Conservation (phyloP, 2,888 invertebrate genomes). For the Rhaphigaster nebulosa region DNA sequence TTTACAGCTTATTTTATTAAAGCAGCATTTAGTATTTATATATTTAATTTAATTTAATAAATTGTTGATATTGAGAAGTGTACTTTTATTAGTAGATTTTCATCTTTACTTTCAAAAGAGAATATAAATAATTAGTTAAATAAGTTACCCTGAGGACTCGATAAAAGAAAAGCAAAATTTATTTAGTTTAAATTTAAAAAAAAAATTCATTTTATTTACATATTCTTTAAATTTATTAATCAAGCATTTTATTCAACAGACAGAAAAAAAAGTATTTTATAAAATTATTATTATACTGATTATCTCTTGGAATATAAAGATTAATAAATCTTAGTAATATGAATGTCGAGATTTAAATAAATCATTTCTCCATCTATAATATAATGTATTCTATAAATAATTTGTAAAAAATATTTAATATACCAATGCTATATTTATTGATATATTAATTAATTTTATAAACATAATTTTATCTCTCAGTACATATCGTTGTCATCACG, state of each 20-base stretch:
- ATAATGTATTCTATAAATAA: not conserved
- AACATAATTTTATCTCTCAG: not conserved
- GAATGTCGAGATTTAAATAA: not conserved
- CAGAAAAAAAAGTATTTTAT: not conserved
- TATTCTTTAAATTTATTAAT: not conserved
- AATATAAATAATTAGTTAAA: not conserved
- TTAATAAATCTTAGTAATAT: not conserved
- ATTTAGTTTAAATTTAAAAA: not conserved
- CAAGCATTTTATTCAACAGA: not conserved
- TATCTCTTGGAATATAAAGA: not conserved
- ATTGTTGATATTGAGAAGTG: not conserved
- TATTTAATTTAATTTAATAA: not conserved
- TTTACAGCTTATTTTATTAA: not conserved
- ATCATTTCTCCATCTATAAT: not conserved
- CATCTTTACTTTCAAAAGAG: not conserved
- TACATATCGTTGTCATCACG: too few relatives aligned
- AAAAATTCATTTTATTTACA: not conserved
- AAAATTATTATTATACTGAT: not conserved
- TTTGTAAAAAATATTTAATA: not conserved
- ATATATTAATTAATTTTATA: not conserved
- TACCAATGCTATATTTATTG: not conserved
- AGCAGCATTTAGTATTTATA: not conserved
- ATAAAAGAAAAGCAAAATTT: not conserved
- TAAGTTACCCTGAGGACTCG: slow-evolving; percentile 7
- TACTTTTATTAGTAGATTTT: not conserved